Evolutionary conservation across 1,140 invertebrate species (phyloP).

Genomic region (Argopecten irradians): DNA sequence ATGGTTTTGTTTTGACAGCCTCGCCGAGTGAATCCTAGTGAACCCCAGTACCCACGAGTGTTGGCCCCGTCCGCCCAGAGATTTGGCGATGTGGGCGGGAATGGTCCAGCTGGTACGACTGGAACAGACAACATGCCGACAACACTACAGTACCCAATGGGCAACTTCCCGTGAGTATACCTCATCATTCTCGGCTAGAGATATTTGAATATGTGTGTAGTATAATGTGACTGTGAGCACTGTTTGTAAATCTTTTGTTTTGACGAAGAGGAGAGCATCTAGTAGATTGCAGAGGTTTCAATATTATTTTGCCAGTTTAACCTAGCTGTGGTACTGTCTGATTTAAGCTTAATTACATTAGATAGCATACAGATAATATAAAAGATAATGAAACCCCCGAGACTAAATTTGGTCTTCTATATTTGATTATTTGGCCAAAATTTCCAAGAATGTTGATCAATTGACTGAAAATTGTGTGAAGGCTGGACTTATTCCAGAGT

Average conservation of each 20-base stretch:
- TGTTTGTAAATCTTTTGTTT: background rate
- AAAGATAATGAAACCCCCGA: no score
- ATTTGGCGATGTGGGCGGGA: slow-evolving; percentile 44
- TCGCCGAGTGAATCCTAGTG: slow-evolving; percentile 40
- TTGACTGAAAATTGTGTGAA: no score
- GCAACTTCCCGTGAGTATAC: slow-evolving; percentile 56
- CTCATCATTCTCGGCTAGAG: no score
- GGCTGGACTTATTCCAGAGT: no score
- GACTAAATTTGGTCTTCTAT: no score
- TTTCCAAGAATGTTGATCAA: no score
- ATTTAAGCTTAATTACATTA: no score
- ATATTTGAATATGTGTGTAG: background rate
- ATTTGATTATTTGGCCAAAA: no score
- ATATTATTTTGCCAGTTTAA: no score
- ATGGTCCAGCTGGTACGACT: background rate
- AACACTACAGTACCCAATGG: slow-evolving; percentile 54
- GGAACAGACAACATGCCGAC: slow-evolving; percentile 26
- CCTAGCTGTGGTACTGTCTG: no score
- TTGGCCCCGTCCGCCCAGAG: slow-evolving; percentile 55
- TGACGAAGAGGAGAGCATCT: background rate
- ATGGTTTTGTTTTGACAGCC: background rate
- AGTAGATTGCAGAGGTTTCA: no score
- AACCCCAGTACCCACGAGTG: slow-evolving; percentile 48
- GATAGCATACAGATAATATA: no score
- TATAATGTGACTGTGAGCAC: background rate